phyloP scores from a whole-genome alignment of 2,888 invertebrate genomes.

The Zygaena filipendulae region DNA sequence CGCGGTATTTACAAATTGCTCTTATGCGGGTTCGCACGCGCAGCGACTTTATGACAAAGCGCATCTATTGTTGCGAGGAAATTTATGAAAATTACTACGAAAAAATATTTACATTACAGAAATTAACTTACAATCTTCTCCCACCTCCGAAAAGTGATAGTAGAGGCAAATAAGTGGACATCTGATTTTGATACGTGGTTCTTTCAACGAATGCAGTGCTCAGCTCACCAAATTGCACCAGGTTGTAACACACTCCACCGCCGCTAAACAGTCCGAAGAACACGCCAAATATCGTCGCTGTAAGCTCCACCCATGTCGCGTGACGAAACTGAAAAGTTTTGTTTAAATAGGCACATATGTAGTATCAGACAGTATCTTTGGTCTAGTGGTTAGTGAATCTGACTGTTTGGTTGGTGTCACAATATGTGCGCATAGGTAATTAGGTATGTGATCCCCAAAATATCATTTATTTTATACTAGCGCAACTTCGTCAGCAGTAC shows the following conservation, averaged over 20 bases:
- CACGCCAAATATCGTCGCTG: slow-evolving; percentile 37
- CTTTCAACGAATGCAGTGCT: slow-evolving; percentile 70
- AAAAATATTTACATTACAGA: background rate
- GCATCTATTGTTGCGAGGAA: too few relatives aligned
- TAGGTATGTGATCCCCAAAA: too few relatives aligned
- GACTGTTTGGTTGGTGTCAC: too few relatives aligned
- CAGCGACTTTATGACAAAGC: too few relatives aligned
- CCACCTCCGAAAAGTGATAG: slow-evolving; percentile 45
- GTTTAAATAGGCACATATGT: background rate
- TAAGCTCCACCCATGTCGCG: slow-evolving; percentile 39
- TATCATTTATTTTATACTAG: background rate
- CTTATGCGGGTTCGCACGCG: too few relatives aligned
- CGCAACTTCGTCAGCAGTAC: too few relatives aligned
- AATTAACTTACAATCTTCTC: slow-evolving; percentile 35
- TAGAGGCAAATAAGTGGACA: slow-evolving; percentile 41
- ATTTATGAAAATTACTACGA: background rate
- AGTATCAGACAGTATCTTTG: too few relatives aligned
- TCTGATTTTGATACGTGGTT: slow-evolving; percentile 31
- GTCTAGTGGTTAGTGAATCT: too few relatives aligned
- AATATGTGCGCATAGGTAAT: too few relatives aligned
- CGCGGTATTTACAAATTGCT: too few relatives aligned
- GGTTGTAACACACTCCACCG: slow-evolving; percentile 60
- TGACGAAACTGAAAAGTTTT: slow-evolving; percentile 37
- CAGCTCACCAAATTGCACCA: slow-evolving; percentile 72
- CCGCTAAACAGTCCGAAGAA: slow-evolving; percentile 45